Evolutionary conservation across 92 coral and sea anemone species (phyloP).

Genomic region (Palythoa heliodiscus): DNA sequence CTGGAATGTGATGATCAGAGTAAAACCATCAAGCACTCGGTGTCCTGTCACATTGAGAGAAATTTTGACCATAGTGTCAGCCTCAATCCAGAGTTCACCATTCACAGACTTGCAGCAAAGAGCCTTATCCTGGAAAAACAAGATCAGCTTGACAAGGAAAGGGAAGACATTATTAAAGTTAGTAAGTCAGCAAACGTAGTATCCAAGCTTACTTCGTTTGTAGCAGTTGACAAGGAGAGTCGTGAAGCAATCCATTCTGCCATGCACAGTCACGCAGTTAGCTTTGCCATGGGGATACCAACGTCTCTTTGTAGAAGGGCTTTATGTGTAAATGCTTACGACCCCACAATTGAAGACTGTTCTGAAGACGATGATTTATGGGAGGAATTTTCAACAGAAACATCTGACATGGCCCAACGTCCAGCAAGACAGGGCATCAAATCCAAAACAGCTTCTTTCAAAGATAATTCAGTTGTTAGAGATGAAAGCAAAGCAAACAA

Average conservation of each 20-base stretch:
- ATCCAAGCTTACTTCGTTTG: constrained; percentile 75
- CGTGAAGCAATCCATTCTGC: constrained; percentile 63
- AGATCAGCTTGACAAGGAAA: constrained; percentile 21
- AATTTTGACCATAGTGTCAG: constrained; percentile 2
- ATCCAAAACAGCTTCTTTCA: background rate
- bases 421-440: background rate
- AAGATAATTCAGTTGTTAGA: background rate
- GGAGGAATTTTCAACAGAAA: background rate
- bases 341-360: background rate
- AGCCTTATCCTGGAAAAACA: constrained; percentile 65
- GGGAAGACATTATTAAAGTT: constrained; percentile 51
- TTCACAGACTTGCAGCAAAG: constrained; percentile 81
- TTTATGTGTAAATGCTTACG: background rate
- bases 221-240: constrained; percentile 75
- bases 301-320: background rate
- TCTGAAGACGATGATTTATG: background rate
- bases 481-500: background rate
- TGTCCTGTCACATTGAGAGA: constrained; percentile 34
- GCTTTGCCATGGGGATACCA: background rate
- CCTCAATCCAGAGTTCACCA: constrained; percentile 3
- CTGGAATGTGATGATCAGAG: constrained; percentile 9
- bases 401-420: background rate
- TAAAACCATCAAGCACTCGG: constrained; percentile 39
- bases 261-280: constrained; percentile 26
- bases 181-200: constrained; percentile 77